Evolutionary conservation across 2,888 invertebrate species (phyloP), one percentile per base, ranked within the genome.

Genomic region (Nymphalis urticae): DNA sequence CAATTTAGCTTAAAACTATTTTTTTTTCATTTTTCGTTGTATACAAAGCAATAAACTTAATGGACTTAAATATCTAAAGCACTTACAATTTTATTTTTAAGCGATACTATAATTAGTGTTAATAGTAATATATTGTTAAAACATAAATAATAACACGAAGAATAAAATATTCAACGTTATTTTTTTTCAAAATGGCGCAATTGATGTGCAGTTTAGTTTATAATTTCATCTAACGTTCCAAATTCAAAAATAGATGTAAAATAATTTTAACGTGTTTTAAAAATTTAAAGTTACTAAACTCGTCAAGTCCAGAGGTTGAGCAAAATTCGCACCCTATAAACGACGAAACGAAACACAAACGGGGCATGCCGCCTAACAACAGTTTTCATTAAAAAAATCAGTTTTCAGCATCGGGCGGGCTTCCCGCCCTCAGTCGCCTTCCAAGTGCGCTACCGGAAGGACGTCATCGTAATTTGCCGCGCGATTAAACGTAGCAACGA

Each of bases 401-500:
- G 73, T 71, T 73, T 76, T 74, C 76, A 73, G 75, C 73, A 75
- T 77, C 75, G 73, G 74, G 78, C 78, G 81, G 81, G 79, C 82
- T 82, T 82, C 80, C 85, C 83, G 83, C 86, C 83, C 84, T 83
- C 84, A 76, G 72, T 74, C 60, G 65, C 50, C 51, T 53, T 58
- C 50, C 63, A 67, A 36, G 61, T 84, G 83, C 79, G 77, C 66
- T 67, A 68, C 65, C 61, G 73, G 75, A 71, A 78, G 78, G 77
- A 84, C 88, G 84, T 62, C n/a, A 50, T 48, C n/a, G 17, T n/a
- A 17, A 17, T 63, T 76, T 42, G 73, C 73, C 72, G 77, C 75
- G 74, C 75, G 70, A 68, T 72, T 61, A 56, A 75, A 79, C 79
- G 48, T 13, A 42, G 42, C 13, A 42, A 42, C 42, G 42, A 42